A percentile compares a stretch with the other conserved stretches of the same genome.
phyloP scores from a whole-genome alignment of 2,797 vertebrate species.

The Silurus lanzhouensis region DNA sequence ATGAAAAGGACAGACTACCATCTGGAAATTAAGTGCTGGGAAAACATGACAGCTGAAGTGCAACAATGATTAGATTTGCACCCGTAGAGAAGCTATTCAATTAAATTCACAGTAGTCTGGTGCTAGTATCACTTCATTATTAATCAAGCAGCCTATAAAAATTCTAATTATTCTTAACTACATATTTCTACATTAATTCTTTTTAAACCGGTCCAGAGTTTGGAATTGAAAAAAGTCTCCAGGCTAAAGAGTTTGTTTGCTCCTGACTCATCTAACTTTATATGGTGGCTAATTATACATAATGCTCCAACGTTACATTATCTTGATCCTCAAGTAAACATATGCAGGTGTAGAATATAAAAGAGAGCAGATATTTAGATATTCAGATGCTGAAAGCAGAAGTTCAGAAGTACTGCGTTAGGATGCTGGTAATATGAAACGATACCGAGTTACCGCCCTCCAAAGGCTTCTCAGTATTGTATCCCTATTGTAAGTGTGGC shows the following conservation, averaged over 20 bases:
- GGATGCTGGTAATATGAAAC: background rate
- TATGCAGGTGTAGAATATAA: background rate
- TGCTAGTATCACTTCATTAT: background rate
- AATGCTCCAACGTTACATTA: background rate
- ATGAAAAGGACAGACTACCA: slow-evolving; percentile 46
- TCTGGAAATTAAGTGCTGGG: slow-evolving; percentile 5
- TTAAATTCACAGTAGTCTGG: background rate
- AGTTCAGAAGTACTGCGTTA: background rate
- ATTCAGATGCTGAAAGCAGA: background rate
- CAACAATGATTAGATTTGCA: background rate
- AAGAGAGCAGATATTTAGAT: background rate
- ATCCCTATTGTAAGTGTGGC: background rate
- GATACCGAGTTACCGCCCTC: background rate
- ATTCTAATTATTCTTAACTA: background rate
- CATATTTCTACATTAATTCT: background rate
- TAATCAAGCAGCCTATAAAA: background rate
- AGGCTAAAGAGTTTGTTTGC: background rate
- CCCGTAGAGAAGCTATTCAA: background rate
- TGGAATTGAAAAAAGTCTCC: background rate
- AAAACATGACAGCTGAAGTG: slow-evolving; percentile 11
- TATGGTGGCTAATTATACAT: background rate
- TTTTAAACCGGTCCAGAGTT: background rate
- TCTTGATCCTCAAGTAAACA: background rate
- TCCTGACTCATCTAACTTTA: background rate
- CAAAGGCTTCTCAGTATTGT: background rate